A percentile compares a stretch with the other conserved stretches of the same genome.
Evolutionary conservation across 2,797 vertebrate species (phyloP).

Genomic region (Arrhamphus sclerolepis): DNA sequence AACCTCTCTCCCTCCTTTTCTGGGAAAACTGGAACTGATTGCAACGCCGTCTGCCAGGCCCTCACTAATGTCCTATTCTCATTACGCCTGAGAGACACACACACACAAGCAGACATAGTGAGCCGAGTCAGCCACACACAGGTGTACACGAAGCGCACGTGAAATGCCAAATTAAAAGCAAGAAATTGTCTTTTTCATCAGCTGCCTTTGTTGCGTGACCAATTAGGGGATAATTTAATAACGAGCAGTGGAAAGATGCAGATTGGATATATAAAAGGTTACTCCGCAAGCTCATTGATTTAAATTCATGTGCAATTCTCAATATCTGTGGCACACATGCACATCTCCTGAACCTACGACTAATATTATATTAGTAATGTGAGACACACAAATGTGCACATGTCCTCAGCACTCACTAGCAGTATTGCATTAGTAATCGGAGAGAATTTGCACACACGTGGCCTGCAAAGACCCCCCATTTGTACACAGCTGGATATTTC

Average conservation of each 20-base stretch:
- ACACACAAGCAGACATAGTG: constrained; percentile 33
- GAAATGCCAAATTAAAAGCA: constrained; percentile 95
- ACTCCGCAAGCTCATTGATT: constrained; percentile 83
- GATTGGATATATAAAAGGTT: constrained; percentile 91
- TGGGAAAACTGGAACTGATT: constrained; percentile 82
- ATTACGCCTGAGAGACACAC: constrained; percentile 78
- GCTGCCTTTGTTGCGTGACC: constrained; percentile 90
- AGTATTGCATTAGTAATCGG: constrained; percentile 56
- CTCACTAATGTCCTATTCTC: constrained; percentile 90
- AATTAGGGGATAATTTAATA: constrained; percentile 96
- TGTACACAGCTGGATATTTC: constrained; percentile 31
- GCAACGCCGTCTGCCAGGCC: constrained; percentile 88
- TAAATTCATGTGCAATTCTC: constrained; percentile 78
- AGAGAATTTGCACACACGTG: constrained; percentile 45
- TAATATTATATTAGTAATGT: constrained; percentile 70
- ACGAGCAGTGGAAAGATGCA: constrained; percentile 86
- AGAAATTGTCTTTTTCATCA: constrained; percentile 92
- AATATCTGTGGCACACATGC: constrained; percentile 46
- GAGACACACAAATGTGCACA: constrained; percentile 47
- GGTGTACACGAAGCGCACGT: constrained; percentile 89
- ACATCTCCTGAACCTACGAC: constrained; percentile 52
- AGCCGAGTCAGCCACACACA: constrained; percentile 81
- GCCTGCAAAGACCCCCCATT: constrained; percentile 31
- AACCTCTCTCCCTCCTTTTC: constrained; percentile 56
- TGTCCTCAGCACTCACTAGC: constrained; percentile 47